A percentile compares a stretch with the other conserved stretches of the same genome.
These are phyloP conservation scores for Telenomus remus DNA, from an alignment of 1,140 invertebrate species.

Conservation along the genomic window DNA sequence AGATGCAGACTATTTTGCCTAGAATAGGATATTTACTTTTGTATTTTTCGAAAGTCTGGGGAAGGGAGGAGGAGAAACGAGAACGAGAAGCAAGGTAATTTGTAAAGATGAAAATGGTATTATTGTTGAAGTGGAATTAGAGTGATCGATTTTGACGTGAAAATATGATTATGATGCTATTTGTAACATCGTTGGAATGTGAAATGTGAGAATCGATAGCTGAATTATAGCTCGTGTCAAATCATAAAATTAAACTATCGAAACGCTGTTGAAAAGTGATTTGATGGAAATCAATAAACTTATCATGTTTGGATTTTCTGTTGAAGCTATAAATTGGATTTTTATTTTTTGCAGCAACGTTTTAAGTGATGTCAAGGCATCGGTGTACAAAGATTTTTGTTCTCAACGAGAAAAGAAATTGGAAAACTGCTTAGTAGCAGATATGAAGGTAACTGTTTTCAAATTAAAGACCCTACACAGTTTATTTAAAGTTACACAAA, in stretches of 20 bases:
- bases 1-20: constrained; percentile 83
- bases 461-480: not conserved
- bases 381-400: constrained; percentile 91
- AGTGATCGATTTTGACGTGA: no score
- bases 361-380: constrained; percentile 85
- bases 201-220: no score
- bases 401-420: constrained; percentile 86
- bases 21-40: constrained; percentile 89
- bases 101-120: no score
- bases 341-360: constrained; percentile 63
- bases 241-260: no score
- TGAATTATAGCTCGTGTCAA: no score
- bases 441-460: constrained; percentile 78
- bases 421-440: constrained; percentile 84
- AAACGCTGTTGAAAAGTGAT: no score
- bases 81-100: constrained; percentile 76
- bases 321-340: not conserved
- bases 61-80: constrained; percentile 77
- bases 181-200: no score
- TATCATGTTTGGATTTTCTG: no score
- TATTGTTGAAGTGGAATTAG: no score
- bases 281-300: no score
- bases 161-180: no score
- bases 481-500: no score
- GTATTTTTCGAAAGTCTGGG: constrained; percentile 89